Evolutionary conservation across 2,888 invertebrate genomes (phyloP), one percentile per base, ranked within the genome.

Genomic region (Caenorhabditis macrosperma): DNA sequence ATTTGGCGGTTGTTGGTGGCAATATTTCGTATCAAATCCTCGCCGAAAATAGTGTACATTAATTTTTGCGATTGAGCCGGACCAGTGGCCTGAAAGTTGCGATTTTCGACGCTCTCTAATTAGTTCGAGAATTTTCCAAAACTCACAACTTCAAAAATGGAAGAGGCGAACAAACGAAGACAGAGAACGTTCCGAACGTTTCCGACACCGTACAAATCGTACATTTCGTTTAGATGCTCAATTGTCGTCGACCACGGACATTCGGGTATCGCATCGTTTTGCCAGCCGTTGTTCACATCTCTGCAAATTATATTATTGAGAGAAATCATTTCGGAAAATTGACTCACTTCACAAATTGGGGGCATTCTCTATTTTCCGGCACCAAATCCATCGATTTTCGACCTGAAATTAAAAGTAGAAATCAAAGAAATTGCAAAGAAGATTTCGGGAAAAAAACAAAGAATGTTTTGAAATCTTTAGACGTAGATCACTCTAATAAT

Each of bases 71-170:
- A 33, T 20, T 68, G 48, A 9, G 35, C 33, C 7, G 26, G 35
- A 4, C 20, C 26, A n/a, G 59, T 52, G 15, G 60, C 59, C 69
- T 69, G 69, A 10, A 50, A 67, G 4, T 50, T 33, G 5, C 15
- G 1, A 33, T 33, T 50, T 22, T 20, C 5, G 1, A 6, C 20
- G 24, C 15, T 52, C 1, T 30, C 5, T 10, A 26, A 28, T 52
- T 52, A n/a, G 28, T 30, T 28, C 12, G 4, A n/a, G 2, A 30
- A 30, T 26, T 52, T 9, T 48, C 6, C 1, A 55, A 55, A 55
- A 35, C 55, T 6, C n/a, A 69, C 69, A 28, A 69, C 50, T 60
- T 69, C 69, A 60, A 38, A 69, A 15, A 69, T 35, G 1, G 69
- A 69, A 6, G 59, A 60, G 2, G 60, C 59, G 24, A 69, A 69